Conservation (phyloP, 2,797 vertebrate species). For the Hoplostethus atlanticus region DNA sequence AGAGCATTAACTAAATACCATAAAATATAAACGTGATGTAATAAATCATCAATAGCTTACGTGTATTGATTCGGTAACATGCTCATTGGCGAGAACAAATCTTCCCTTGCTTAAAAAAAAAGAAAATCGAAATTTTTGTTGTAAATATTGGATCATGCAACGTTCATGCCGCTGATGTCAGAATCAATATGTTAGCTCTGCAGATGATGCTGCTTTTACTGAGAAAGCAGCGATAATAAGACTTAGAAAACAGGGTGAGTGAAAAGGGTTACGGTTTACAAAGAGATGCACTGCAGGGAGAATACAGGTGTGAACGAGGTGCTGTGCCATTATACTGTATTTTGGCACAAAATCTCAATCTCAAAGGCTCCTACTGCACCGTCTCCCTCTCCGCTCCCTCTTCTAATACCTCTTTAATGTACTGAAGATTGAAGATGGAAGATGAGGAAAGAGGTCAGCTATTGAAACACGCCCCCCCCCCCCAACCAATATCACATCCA, state of each 20-base stretch:
- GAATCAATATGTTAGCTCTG: conserved; percentile 25
- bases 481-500: background rate
- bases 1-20: background rate
- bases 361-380: conserved; percentile 10
- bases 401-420: conserved; percentile 7
- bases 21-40: conserved; percentile 5
- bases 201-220: conserved; percentile 14
- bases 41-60: background rate
- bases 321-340: background rate
- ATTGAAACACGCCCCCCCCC: background rate
- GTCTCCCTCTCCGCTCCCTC: background rate
- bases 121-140: background rate
- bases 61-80: conserved; percentile 13
- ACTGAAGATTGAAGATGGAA: background rate
- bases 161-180: conserved; percentile 18
- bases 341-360: conserved; percentile 5
- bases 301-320: background rate
- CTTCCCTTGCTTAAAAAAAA: conserved; percentile 10
- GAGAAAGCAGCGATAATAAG: conserved; percentile 24
- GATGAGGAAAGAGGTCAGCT: background rate
- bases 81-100: conserved; percentile 1
- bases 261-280: conserved; percentile 4
- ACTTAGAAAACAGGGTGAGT: conserved; percentile 13
- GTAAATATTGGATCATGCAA: conserved; percentile 5
- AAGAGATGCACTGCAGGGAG: conserved; percentile 3